Evolutionary conservation across 2,888 invertebrate species (phyloP).

Genomic region (Cheilosia vernalis): DNA sequence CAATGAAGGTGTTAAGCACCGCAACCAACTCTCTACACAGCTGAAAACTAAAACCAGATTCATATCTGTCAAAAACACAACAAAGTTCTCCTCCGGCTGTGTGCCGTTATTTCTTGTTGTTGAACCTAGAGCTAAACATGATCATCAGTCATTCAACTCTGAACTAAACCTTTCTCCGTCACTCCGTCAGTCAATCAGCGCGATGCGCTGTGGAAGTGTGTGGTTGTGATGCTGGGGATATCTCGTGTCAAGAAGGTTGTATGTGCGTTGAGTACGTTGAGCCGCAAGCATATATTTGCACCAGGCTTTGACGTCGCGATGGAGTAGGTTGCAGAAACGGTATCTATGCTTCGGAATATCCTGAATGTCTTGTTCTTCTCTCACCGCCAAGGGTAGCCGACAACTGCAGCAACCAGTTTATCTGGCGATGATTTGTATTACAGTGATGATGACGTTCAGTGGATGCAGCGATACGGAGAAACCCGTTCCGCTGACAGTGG

Average conservation of each 20-base stretch:
- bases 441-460: slow-evolving; percentile 39
- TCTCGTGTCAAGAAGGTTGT: slow-evolving; percentile 16
- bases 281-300: background rate
- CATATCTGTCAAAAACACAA: slow-evolving; percentile 18
- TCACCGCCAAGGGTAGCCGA: slow-evolving; percentile 51
- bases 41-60: slow-evolving; percentile 14
- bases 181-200: slow-evolving; percentile 60
- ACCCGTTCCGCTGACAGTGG: slow-evolving; percentile 33
- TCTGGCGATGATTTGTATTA: slow-evolving; percentile 45
- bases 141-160: slow-evolving; percentile 74
- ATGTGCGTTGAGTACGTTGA: slow-evolving; percentile 26
- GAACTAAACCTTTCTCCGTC: slow-evolving; percentile 67
- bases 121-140: slow-evolving; percentile 57
- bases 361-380: slow-evolving; percentile 37
- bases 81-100: slow-evolving; percentile 25
- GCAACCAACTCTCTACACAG: slow-evolving; percentile 9
- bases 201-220: slow-evolving; percentile 1
- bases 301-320: slow-evolving; percentile 15
- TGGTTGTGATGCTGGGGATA: slow-evolving; percentile 25
- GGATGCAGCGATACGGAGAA: background rate
- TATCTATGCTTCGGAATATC: slow-evolving; percentile 58
- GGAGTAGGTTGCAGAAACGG: slow-evolving; percentile 64
- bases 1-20: slow-evolving; percentile 43
- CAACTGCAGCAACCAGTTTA: slow-evolving; percentile 48
- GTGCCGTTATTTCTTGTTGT: slow-evolving; percentile 32